Evolutionary conservation across 2,888 invertebrate genomes (phyloP).

Genomic region (Leptopilina syphax): DNA sequence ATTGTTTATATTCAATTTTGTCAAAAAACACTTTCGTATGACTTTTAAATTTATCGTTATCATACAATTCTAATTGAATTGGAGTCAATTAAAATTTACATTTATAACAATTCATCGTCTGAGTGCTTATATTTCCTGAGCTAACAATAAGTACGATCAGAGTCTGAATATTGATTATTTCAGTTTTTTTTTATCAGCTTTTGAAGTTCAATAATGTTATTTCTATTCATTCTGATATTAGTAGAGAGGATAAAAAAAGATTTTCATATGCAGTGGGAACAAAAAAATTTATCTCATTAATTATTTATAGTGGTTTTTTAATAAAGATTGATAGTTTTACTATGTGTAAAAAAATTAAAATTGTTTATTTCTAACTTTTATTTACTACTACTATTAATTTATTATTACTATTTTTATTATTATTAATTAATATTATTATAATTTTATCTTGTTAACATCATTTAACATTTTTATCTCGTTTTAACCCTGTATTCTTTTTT

Average conservation of each 20-base stretch:
- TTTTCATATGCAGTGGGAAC: not conserved
- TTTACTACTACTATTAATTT: too few species aligned
- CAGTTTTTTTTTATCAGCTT: not conserved
- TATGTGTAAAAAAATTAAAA: too few species aligned
- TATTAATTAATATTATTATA: too few species aligned
- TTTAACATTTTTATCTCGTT: too few species aligned
- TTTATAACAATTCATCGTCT: not conserved
- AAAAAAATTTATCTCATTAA: not conserved
- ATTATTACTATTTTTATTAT: too few species aligned
- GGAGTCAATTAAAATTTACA: slow-evolving; percentile 1
- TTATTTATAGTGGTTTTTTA: not conserved
- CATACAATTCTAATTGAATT: not conserved
- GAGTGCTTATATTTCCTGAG: not conserved
- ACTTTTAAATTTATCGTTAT: slow-evolving; percentile 4
- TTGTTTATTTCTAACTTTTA: too few species aligned
- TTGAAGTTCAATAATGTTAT: slow-evolving; percentile 7
- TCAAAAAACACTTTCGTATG: not conserved
- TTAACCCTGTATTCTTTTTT: too few species aligned
- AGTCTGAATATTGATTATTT: not conserved
- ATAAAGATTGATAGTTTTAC: too few species aligned
- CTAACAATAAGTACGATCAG: not conserved
- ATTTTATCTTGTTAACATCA: too few species aligned
- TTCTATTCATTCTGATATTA: not conserved
- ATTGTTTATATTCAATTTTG: too few species aligned
- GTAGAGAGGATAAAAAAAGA: not conserved